Conservation (phyloP, 2,888 invertebrate species). For the Elysia crispata region DNA sequence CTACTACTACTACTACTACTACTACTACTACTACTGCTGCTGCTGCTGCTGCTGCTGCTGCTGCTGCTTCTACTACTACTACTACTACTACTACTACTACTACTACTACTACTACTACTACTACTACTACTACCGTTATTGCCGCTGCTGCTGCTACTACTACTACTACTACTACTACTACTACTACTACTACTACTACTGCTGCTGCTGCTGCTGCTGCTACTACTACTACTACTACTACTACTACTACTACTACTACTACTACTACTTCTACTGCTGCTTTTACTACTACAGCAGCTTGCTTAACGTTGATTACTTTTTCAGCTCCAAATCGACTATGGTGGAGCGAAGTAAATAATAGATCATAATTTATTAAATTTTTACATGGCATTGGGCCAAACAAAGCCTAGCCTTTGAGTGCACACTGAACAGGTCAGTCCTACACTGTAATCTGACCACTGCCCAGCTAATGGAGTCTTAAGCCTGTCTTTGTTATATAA, state of each 20-base stretch:
- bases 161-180: slow-evolving; percentile 44
- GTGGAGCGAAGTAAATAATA: no score
- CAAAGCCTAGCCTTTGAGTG: no score
- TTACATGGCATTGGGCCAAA: no score
- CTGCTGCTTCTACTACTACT: no score
- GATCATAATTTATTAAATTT: no score
- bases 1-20: neutral
- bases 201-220: neutral
- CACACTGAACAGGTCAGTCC: no score
- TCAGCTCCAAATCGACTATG: no score
- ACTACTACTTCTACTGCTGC: neutral
- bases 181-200: slow-evolving; percentile 43
- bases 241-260: neutral
- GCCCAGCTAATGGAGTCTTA: no score
- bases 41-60: slow-evolving; percentile 37
- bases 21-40: slow-evolving; percentile 43
- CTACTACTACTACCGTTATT: slow-evolving; percentile 23
- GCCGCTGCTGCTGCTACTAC: slow-evolving; percentile 40
- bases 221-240: slow-evolving; percentile 17
- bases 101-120: neutral
- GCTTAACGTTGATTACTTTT: no score
- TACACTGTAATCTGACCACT: no score
- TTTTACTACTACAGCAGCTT: neutral
- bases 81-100: no score
- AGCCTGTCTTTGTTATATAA: no score